These are phyloP conservation scores for Eurypyga helias DNA, from an alignment of 2,113 vertebrate genomes.

Conservation along the genomic window DNA sequence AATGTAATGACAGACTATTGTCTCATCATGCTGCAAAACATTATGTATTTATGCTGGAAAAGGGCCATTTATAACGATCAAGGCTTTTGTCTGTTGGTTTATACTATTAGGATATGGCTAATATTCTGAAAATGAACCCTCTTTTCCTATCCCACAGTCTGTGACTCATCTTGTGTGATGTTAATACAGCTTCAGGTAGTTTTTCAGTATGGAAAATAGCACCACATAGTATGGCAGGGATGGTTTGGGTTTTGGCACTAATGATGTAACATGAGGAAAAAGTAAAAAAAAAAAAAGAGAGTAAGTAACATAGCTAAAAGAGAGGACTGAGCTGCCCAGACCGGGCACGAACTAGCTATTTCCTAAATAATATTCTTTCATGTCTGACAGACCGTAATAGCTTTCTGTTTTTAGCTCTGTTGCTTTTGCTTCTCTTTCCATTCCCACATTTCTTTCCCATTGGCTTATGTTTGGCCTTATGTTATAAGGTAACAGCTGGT, in stretches of 20 bases:
- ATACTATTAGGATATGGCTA: not conserved
- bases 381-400: not conserved
- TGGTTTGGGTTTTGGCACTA: not conserved
- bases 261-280: not conserved
- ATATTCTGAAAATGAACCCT: not conserved
- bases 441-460: constrained; percentile 40
- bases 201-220: not conserved
- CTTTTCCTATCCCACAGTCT: not conserved
- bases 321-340: not conserved
- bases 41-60: not conserved
- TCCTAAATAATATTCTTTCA: constrained; percentile 48
- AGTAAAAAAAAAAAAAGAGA: no score
- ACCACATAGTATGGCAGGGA: not conserved
- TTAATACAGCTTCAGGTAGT: not conserved
- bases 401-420: not conserved
- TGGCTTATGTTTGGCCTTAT: constrained; percentile 1
- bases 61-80: not conserved
- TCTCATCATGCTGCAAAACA: not conserved
- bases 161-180: not conserved
- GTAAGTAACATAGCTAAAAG: not conserved
- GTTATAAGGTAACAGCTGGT: constrained; percentile 5
- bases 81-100: not conserved
- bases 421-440: constrained; percentile 39
- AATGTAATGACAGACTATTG: not conserved
- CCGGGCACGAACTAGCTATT: constrained; percentile 5